Conservation (phyloP, 2,113 vertebrate species). For the Paracanthobrama guichenoti region DNA sequence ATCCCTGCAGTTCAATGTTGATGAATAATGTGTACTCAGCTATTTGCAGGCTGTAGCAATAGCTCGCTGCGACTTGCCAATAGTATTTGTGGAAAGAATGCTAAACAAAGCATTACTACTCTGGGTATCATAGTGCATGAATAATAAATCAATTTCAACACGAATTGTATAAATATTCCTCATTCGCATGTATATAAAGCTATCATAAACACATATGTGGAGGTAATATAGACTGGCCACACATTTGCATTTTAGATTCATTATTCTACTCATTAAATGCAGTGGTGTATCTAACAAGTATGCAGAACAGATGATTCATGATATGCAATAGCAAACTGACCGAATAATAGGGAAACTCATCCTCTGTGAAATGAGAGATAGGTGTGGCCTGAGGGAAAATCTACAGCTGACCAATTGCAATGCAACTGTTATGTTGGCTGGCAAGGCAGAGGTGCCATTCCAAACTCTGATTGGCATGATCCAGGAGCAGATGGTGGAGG, state of each 20-base stretch:
- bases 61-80: constrained; percentile 7
- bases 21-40: constrained; percentile 36
- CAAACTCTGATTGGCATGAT: constrained; percentile 60
- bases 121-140: neutral
- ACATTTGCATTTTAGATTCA: constrained; percentile 23
- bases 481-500: constrained; percentile 71
- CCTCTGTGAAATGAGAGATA: constrained; percentile 43
- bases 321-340: constrained; percentile 17
- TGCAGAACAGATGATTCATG: constrained; percentile 3
- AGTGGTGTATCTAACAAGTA: constrained; percentile 14
- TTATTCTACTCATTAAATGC: neutral
- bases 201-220: constrained; percentile 3
- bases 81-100: constrained; percentile 20
- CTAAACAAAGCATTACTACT: constrained; percentile 31
- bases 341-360: constrained; percentile 41
- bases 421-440: constrained; percentile 56
- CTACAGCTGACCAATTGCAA: constrained; percentile 51
- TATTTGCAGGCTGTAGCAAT: constrained; percentile 22
- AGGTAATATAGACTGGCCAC: neutral
- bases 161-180: neutral
- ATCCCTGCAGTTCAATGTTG: constrained; percentile 17
- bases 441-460: constrained; percentile 56
- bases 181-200: neutral
- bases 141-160: constrained; percentile 18
- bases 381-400: constrained; percentile 38